Base-by-base conservation (phyloP, 2,888 invertebrate species). In the Cheilosia scutellata region DNA sequence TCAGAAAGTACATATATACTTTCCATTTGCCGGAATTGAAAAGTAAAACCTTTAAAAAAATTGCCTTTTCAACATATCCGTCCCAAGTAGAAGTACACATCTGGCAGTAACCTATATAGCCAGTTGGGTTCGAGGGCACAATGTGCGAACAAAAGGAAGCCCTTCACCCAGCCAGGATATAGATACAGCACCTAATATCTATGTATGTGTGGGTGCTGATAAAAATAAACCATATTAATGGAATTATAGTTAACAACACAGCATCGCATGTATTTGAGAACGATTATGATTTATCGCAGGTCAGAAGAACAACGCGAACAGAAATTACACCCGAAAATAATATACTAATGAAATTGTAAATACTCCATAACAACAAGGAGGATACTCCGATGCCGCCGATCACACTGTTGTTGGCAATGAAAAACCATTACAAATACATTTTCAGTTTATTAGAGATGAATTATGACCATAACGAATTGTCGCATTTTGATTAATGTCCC, bases 391-490 rank as follows among this genome's bases (percentile, higher is more conserved):
- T 9, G 7, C 33, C 11, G 5, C 47, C 47, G 20, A 20, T 16
- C 37, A 16, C 57, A 29, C 37, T 37, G 29, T 29, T 16, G 27
- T 4, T 5, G 29, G 47, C 66, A 40, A 57, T 75, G 66, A 60
- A 68, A 51, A 60, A 60, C 49, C 57, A n/a, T 31, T 42, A 27
- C 40, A 40, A 16, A 29, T 57, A 58, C 40, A 58, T 20, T 58
- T 66, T 49, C 25, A 68, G 76, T 68, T 51, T 60, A 76, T 76
- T 76, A 76, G 68, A 76, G 58, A 76, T 76, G 66, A 76, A 68
- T 76, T 76, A 76, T 76, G 51, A 68, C 60, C 51, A 29, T 42
- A 76, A 60, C 66, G 58, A 68, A 68, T 68, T 60, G 76, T 66
- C 76, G 49, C 76, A 60, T 25, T 58, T 51, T 76, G 76, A 76